These are phyloP conservation scores for Lissonota sp. DNA, from an alignment of 2,888 invertebrate species.

Conservation along the genomic window DNA sequence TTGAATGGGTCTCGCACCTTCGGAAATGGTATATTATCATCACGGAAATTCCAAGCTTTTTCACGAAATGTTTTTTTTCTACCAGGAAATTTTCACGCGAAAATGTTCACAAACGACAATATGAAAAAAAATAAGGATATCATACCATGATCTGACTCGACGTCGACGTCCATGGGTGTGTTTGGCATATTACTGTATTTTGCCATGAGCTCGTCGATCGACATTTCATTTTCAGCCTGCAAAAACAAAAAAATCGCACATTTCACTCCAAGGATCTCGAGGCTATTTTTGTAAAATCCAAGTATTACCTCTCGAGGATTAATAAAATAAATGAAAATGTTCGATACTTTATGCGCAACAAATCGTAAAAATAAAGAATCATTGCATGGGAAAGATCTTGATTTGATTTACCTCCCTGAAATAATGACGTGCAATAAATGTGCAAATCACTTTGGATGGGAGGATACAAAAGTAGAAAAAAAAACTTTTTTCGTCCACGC, in stretches of 20 bases:
- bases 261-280: background rate
- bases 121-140: conserved; percentile 11
- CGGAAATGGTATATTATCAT: conserved; percentile 79
- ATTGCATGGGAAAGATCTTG: conserved; percentile 69
- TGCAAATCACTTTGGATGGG: conserved; percentile 78
- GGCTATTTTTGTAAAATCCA: conserved; percentile 1
- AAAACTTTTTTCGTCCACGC: background rate
- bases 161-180: conserved; percentile 82
- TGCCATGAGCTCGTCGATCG: conserved; percentile 91
- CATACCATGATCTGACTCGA: conserved; percentile 83
- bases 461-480: conserved; percentile 65
- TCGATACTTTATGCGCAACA: conserved; percentile 67
- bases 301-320: conserved; percentile 5
- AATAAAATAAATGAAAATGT: conserved; percentile 46
- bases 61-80: background rate
- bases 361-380: conserved; percentile 60
- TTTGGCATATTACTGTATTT: conserved; percentile 87
- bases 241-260: conserved; percentile 60
- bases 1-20: conserved; percentile 78
- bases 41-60: conserved; percentile 65
- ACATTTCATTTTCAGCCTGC: conserved; percentile 91
- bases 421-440: conserved; percentile 74
- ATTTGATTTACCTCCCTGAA: conserved; percentile 80
- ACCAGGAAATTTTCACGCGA: background rate
- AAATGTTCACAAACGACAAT: background rate